Conservation (phyloP, 2,888 invertebrate genomes). For the Archaeoteleia sp. region DNA sequence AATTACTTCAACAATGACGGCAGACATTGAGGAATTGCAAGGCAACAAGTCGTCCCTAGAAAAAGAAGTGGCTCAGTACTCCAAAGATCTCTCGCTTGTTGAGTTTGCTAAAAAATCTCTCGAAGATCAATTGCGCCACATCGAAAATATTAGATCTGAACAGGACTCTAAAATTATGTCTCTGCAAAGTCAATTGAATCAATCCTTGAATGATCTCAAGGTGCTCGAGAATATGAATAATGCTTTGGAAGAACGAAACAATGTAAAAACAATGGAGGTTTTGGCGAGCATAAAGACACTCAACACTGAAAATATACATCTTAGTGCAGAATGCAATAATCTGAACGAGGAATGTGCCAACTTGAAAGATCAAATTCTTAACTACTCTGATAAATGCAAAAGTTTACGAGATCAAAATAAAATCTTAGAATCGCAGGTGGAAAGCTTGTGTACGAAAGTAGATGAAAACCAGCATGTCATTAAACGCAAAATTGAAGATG, state of each 20-base stretch:
- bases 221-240: constrained; percentile 24
- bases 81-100: constrained; percentile 17
- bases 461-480: constrained; percentile 17
- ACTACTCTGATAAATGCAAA: constrained; percentile 19
- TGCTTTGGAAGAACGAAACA: constrained; percentile 25
- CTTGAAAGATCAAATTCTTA: constrained; percentile 9
- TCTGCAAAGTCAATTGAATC: constrained; percentile 39
- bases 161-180: constrained; percentile 24
- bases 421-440: constrained; percentile 4
- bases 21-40: constrained; percentile 13
- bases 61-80: not conserved
- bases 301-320: constrained; percentile 24
- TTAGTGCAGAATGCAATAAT: constrained; percentile 4
- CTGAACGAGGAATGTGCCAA: constrained; percentile 11
- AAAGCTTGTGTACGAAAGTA: constrained; percentile 5
- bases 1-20: constrained; percentile 1
- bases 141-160: constrained; percentile 18
- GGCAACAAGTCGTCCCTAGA: not conserved
- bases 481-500: constrained; percentile 13
- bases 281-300: constrained; percentile 13
- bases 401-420: constrained; percentile 11
- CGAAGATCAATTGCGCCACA: constrained; percentile 18
- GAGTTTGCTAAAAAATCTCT: constrained; percentile 10
- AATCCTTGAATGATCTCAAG: constrained; percentile 27
- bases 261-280: constrained; percentile 13